phyloP scores from a whole-genome alignment of 1,140 invertebrate genomes.

The Listronotus oregonensis region DNA sequence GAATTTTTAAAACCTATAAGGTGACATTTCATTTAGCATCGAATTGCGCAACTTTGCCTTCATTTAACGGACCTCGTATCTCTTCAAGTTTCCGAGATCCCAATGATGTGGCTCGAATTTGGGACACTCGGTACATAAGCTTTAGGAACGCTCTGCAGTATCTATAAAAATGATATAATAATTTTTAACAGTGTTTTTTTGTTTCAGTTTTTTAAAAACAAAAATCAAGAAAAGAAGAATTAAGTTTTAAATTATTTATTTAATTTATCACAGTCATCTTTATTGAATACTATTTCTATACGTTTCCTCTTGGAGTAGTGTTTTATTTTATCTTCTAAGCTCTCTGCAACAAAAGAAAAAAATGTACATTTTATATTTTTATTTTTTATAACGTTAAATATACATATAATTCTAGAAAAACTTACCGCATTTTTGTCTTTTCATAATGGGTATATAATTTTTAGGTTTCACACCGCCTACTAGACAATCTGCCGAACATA shows the following conservation, averaged over 20 bases:
- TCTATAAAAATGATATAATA: too few species aligned
- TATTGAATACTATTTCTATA: constrained; percentile 30
- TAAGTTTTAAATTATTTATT: constrained; percentile 1
- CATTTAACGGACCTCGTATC: too few species aligned
- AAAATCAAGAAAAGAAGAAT: not conserved
- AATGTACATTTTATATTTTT: constrained; percentile 14
- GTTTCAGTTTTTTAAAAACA: constrained; percentile 45
- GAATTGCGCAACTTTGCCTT: too few species aligned
- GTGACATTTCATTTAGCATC: too few species aligned
- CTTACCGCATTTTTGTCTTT: constrained; percentile 75
- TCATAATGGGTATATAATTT: constrained; percentile 73
- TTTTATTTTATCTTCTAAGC: constrained; percentile 50
- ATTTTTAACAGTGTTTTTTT: constrained; percentile 12
- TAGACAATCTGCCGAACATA: constrained; percentile 64
- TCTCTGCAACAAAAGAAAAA: constrained; percentile 41
- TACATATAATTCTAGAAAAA: not conserved
- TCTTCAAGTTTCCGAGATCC: too few species aligned
- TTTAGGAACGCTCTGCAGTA: too few species aligned
- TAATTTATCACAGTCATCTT: constrained; percentile 5
- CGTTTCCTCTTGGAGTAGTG: constrained; percentile 46
- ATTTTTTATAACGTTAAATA: not conserved
- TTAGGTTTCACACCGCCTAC: constrained; percentile 71
- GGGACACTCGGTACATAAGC: too few species aligned
- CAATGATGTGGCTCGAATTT: too few species aligned
- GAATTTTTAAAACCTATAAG: too few species aligned